Evolutionary conservation across 35 echinoderm and acorn worm species (phyloP).

Genomic region (Diadema setosum): DNA sequence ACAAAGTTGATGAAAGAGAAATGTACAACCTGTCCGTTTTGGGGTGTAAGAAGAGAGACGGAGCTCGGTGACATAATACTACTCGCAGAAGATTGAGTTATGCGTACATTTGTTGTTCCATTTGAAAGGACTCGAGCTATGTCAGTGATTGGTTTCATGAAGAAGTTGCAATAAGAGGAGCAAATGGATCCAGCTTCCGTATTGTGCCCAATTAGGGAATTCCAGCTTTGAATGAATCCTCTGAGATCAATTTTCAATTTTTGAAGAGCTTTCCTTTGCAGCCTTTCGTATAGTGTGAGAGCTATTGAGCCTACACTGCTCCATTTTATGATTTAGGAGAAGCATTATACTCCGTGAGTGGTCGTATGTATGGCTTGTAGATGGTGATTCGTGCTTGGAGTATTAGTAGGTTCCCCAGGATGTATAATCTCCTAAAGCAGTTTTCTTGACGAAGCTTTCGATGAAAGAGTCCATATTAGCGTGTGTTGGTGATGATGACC

Average conservation of each 20-base stretch:
- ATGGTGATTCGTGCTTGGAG: not conserved
- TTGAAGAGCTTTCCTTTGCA: not conserved
- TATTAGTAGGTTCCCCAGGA: not conserved
- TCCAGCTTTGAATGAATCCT: not conserved
- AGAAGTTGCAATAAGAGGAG: not conserved
- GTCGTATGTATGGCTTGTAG: not conserved
- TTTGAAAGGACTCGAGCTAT: not conserved
- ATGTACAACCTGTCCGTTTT: not conserved
- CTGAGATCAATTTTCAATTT: not conserved
- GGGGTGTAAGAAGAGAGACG: not conserved
- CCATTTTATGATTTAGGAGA: no score
- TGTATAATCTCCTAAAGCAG: not conserved
- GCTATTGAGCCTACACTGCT: not conserved
- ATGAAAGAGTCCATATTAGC: not conserved
- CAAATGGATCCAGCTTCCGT: not conserved
- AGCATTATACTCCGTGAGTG: not conserved
- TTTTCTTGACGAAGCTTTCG: not conserved
- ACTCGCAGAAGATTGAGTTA: not conserved
- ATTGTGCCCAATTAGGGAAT: not conserved
- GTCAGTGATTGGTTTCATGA: not conserved
- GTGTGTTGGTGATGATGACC: constrained; percentile 18
- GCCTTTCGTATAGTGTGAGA: not conserved
- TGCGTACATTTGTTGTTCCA: not conserved
- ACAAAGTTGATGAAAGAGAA: no score
- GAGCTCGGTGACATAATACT: not conserved